Evolutionary conservation across 2,888 invertebrate genomes (phyloP), one percentile per base, ranked within the genome.

Genomic region (Limnephilus marmoratus): DNA sequence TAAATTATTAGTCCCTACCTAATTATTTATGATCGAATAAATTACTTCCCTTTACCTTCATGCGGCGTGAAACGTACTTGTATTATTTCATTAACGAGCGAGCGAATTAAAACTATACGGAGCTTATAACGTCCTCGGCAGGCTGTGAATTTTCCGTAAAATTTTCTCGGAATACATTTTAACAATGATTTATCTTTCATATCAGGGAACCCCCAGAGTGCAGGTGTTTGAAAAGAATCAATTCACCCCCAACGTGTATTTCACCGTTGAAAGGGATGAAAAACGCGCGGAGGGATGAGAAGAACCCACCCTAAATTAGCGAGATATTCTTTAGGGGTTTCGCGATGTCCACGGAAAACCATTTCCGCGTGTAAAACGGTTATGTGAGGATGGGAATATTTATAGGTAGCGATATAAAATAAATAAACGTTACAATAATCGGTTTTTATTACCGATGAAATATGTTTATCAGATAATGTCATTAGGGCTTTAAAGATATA

Each of bases 151-250:
- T 41, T 85, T 24, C 41, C 37, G 15, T 2, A 18, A 85, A 85
- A 85, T 85, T 31, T 31, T 85, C 68, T n/a, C 41, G 41, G 80
- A 89, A 80, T 24, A 80, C 81, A 81, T 80, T 81, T 34, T 89
- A 49, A 31, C 49, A 81, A 45, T 82, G 90, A 90, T 90, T 90
- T 90, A 90, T 90, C 88, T 89, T 90, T 82, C 90, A 82, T 90
- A 90, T 82, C 53, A 29, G n/a, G 41, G 88, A 37, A 80, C 81
- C 90, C 90, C 45, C 18, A 15, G 81, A 31, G 82, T 82, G 82
- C 81, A 90, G 90, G 90, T 90, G 90, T 90, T 90, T 82, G 81
- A 45, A 90, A 90, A 82, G 90, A 90, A 90, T 90, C 90, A 90
- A 90, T 90, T 90, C n/a, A 90, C 82, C 81, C 90, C 31, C 81